Base-by-base conservation (phyloP, 23 tunicate species). In the Trididemnum nubilum region DNA sequence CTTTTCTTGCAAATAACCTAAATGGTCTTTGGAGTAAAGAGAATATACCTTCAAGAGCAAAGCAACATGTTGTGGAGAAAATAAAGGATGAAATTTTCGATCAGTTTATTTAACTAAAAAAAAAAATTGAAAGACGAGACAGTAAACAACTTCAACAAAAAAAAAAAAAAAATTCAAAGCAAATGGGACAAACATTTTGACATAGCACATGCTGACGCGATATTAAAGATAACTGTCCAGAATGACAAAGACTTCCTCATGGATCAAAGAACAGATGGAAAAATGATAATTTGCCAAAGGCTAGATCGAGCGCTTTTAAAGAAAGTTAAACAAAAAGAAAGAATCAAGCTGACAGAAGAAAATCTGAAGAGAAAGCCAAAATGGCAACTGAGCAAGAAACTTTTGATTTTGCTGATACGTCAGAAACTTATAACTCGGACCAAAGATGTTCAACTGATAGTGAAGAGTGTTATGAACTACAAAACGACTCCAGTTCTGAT, bases 191-290 rank as follows among this genome's bases (percentile, higher is more conserved):
- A 44, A 15, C 54, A 7, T 44, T 44, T 44, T 44, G 54, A 44
- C n/a, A 61, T 61, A 12, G 67, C 67, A 61, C 67, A 61, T 12
- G 67, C 67, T 12, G 26, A 61, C n/a, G 67, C 67, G 3, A 61
- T 24, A 26, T 61, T 26, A 61, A 61, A 12, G 5, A n/a, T 61
- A 12, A 5, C 25, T 61, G 67, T 24, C 5, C 67, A 61, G n/a
- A 61, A 24, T n/a, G 67, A 61, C 29, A n/a, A 61, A 61, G 67
- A 61, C 26, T 61, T 61, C n/a, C n/a, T 61, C 26, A 61, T 61
- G 29, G 67, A 61, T 61, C 29, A 24, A 61, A 61, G 5, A 61
- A 26, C 18, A 61, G 28, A 61, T 23, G 15, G 54, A 44, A 61
- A 61, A n/a, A 61, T 61, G 67, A 24, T 61, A n/a, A 61, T 61